Evolutionary conservation across 2,888 invertebrate species (phyloP), one percentile per base, ranked within the genome.

Genomic region (Erebia ligea): DNA sequence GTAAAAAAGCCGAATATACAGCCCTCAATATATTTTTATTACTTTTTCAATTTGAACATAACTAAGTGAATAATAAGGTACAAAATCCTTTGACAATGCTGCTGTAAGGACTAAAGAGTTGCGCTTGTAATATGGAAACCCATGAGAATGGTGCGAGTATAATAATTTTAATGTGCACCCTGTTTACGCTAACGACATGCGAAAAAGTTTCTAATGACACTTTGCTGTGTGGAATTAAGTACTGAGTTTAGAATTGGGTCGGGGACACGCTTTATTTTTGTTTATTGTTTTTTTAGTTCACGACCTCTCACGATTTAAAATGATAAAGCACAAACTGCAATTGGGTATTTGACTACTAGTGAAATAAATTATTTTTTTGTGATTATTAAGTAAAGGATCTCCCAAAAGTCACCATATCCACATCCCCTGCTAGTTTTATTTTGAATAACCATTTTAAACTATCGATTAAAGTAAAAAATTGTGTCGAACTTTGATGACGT

Each of bases 141-240:
- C 62, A 5, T 62, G 71, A 67, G 73, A 71, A 67, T 64, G 63
- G 64, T 69, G 68, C 58, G 70, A 61, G 73, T 69, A 72, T 72
- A 73, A 75, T 76, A 75, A 73, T 73, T 72, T 72, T 70, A 75
- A 76, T 70, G 70, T 72, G 66, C 69, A 64, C 69, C 67, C 69
- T 75, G 69, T 76, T 73, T 74, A 72, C 73, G 69, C 73, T 76
- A 76, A 76, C 75, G 75, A 76, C 68, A 70, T 64, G 73, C 56
- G 69, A 70, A 75, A 75, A 75, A 71, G 71, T 76, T 76, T 73
- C 61, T 69, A 73, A 72, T 73, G 72, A 68, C 62, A 73, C 54
- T 64, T 64, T 19, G 1, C 40, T 64, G 25, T 54, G 52, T 63
- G 9, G 40, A 52, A 64, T 64, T 64, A 25, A 54, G 64, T 54